Conservation (phyloP, 2,888 invertebrate species). For the Cylloceria caligata region DNA sequence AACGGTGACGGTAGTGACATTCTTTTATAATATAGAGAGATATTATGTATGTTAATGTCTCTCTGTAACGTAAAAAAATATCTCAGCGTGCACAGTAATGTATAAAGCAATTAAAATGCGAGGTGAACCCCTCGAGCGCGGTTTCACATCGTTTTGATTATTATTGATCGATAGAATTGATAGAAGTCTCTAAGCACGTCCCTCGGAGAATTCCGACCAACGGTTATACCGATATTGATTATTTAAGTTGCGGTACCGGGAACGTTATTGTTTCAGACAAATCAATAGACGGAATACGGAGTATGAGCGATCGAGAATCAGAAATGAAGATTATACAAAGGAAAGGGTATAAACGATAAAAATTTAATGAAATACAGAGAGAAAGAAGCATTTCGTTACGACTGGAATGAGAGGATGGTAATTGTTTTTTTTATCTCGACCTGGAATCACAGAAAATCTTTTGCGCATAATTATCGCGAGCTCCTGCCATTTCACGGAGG, state of each 20-base stretch:
- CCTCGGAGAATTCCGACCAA: conserved; percentile 33
- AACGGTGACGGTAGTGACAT: too few species aligned
- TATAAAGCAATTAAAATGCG: not conserved
- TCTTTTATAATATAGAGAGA: not conserved
- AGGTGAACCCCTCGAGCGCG: conserved; percentile 21
- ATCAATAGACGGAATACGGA: conserved; percentile 13
- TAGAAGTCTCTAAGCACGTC: not conserved
- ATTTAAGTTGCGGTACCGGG: conserved; percentile 21
- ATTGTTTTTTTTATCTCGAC: conserved; percentile 55
- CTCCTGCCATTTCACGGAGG: conserved; percentile 17
- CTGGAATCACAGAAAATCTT: conserved; percentile 55
- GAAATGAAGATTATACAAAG: conserved; percentile 1
- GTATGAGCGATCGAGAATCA: not conserved
- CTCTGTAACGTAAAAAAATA: conserved; percentile 6
- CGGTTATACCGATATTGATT: conserved; percentile 42
- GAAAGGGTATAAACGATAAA: not conserved
- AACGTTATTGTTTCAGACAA: conserved; percentile 26
- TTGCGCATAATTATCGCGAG: conserved; percentile 57
- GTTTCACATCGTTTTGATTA: conserved; percentile 38
- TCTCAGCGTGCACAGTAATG: not conserved
- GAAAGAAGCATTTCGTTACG: not conserved
- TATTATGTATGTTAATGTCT: not conserved
- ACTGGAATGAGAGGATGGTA: conserved; percentile 2
- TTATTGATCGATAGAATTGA: conserved; percentile 38
- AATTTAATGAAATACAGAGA: not conserved